phyloP scores from a whole-genome alignment of 2,888 invertebrate species.

The Mimachlamys varia region DNA sequence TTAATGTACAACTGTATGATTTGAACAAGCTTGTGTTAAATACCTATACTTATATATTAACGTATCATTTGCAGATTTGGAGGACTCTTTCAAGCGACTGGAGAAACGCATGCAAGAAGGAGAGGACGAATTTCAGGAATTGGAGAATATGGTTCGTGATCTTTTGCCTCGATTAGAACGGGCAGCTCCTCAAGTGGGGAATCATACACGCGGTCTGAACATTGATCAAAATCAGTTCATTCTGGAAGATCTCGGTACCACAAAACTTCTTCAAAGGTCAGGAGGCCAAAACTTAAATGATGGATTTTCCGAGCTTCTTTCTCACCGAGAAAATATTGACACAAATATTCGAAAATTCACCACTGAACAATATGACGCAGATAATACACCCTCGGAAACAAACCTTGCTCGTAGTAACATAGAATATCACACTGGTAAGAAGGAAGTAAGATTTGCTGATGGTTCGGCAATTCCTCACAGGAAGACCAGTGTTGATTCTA shows the following conservation, averaged over 20 bases:
- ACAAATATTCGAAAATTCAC: neutral
- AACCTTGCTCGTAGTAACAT: neutral
- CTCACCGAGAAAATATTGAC: neutral
- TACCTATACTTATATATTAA: no score
- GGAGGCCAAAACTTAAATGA: no score
- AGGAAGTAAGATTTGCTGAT: neutral
- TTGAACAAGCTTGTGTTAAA: no score
- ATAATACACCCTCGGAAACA: neutral
- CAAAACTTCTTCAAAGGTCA: no score
- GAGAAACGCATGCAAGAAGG: neutral
- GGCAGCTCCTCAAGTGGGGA: neutral
- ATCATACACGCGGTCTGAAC: neutral
- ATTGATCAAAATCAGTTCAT: neutral
- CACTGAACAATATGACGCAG: neutral
- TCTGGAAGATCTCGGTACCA: neutral
- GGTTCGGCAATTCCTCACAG: neutral
- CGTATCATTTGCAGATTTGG: neutral
- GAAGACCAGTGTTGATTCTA: neutral
- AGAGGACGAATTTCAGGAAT: neutral
- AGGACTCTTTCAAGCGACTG: neutral
- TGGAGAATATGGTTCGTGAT: neutral
- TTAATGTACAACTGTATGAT: no score
- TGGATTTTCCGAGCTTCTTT: no score
- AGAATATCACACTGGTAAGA: neutral
- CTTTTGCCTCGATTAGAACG: neutral